Evolutionary conservation across 2,888 invertebrate genomes (phyloP).

Genomic region (Pseudococcus longispinus): DNA sequence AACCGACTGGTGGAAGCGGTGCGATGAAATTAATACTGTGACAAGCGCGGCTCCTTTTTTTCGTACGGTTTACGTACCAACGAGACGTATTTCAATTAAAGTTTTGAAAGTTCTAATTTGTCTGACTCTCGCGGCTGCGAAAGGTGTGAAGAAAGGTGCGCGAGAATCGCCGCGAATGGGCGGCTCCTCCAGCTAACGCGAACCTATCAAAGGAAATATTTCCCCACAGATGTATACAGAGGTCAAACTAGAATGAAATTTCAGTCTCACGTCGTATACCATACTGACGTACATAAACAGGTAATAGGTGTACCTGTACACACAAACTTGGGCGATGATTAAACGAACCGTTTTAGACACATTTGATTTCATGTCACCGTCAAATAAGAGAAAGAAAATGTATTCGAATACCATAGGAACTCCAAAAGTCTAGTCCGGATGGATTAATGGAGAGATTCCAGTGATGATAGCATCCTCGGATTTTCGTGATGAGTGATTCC

Average conservation of each 20-base stretch:
- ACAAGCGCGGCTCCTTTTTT: slow-evolving; percentile 40
- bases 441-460: too few relatives aligned
- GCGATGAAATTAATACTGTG: slow-evolving; percentile 36
- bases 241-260: neutral
- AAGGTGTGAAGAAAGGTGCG: slow-evolving; percentile 28
- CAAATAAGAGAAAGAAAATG: neutral
- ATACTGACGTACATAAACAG: neutral
- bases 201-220: slow-evolving; percentile 19
- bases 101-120: slow-evolving; percentile 45
- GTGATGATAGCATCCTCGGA: too few relatives aligned
- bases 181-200: neutral
- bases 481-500: too few relatives aligned
- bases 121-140: neutral
- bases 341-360: neutral
- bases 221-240: neutral
- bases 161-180: neutral
- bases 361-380: neutral
- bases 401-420: too few relatives aligned
- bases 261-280: neutral
- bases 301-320: neutral
- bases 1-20: neutral
- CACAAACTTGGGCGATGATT: neutral
- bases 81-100: slow-evolving; percentile 44
- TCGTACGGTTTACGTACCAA: neutral
- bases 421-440: too few relatives aligned